A percentile compares a stretch with the other conserved stretches of the same genome.
Evolutionary conservation across 1,140 invertebrate species (phyloP).

Genomic region (Drosophila saltans): DNA sequence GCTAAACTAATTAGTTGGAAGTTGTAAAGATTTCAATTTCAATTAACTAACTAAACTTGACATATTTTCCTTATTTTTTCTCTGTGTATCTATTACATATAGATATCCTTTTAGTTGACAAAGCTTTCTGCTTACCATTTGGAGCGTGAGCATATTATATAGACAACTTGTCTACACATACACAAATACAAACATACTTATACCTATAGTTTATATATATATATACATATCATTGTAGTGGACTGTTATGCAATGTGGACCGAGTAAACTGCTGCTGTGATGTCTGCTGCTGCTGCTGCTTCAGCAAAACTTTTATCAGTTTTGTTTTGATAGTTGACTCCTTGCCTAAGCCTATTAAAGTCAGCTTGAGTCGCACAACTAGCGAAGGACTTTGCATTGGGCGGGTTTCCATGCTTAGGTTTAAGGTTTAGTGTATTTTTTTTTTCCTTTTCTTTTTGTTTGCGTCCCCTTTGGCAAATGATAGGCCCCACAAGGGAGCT

Average conservation of each 20-base stretch:
- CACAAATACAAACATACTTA: background rate
- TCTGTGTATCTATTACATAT: background rate
- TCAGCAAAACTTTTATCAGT: conserved; percentile 63
- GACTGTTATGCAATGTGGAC: conserved; percentile 19
- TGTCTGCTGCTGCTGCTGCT: conserved; percentile 18
- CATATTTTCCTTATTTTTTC: background rate
- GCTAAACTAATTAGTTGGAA: no score
- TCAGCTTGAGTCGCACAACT: conserved; percentile 66
- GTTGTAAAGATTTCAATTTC: no score
- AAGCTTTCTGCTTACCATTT: conserved; percentile 65
- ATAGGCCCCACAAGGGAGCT: conserved; percentile 56
- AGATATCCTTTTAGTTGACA: conserved; percentile 59
- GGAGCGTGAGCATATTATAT: conserved; percentile 71
- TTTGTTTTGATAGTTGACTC: conserved; percentile 80
- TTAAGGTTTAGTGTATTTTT: conserved; percentile 19
- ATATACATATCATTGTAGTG: conserved; percentile 26
- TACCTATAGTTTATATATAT: conserved; percentile 17
- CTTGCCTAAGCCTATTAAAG: conserved; percentile 73
- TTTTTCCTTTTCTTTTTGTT: background rate
- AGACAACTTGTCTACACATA: conserved; percentile 37
- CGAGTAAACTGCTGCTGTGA: no score
- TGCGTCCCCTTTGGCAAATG: conserved; percentile 27
- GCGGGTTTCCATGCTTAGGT: conserved; percentile 54
- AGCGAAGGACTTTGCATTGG: conserved; percentile 68
- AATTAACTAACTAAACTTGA: background rate